A percentile compares a stretch with the other conserved stretches of the same genome.
phyloP scores from a whole-genome alignment of 2,888 invertebrate species.

The Diarsia dahlii region DNA sequence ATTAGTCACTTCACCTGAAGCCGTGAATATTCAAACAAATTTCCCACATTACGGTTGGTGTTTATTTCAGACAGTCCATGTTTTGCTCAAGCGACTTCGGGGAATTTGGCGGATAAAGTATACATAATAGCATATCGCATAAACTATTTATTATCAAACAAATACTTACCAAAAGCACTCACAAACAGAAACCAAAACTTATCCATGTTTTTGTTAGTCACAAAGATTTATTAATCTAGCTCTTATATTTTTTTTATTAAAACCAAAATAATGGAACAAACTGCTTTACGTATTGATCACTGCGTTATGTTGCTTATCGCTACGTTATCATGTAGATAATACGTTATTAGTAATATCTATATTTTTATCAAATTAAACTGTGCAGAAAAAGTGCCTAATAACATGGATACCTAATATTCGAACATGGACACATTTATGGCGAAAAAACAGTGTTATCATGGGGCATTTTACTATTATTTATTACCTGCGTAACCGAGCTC shows the following conservation, averaged over 20 bases:
- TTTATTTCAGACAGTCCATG: neutral
- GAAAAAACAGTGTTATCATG: too few relatives aligned
- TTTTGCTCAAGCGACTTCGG: neutral
- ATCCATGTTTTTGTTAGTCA: neutral
- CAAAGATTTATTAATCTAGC: neutral
- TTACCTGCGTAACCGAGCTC: too few relatives aligned
- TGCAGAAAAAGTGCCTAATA: neutral
- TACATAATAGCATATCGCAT: neutral
- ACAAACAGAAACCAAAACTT: neutral
- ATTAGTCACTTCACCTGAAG: neutral
- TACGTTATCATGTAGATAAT: neutral
- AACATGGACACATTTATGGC: too few relatives aligned
- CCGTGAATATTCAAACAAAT: neutral
- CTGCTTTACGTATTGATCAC: neutral
- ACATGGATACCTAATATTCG: too few relatives aligned
- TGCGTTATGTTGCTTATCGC: neutral
- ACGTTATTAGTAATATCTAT: neutral
- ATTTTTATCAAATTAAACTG: neutral
- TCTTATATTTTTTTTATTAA: neutral
- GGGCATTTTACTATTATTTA: too few relatives aligned
- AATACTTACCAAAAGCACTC: neutral
- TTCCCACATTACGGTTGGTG: neutral
- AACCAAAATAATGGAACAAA: constrained; percentile 1
- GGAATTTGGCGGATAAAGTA: neutral
- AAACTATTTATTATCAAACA: neutral